phyloP scores from a whole-genome alignment of 1,140 invertebrate genomes.

The Drosophila bifasciata region DNA sequence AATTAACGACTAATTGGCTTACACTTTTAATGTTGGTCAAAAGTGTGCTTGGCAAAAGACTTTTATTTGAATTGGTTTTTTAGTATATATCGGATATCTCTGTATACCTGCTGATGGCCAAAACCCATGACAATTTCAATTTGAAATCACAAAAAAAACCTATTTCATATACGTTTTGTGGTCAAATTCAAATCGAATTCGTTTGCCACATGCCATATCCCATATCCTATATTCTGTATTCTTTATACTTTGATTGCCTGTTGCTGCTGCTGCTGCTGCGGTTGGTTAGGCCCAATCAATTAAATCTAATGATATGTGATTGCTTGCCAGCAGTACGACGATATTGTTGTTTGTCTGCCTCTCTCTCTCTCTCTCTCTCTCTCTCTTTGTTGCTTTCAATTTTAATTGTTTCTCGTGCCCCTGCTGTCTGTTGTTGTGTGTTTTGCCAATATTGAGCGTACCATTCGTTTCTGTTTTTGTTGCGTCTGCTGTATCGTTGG shows the following conservation, averaged over 20 bases:
- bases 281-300: slow-evolving; percentile 47
- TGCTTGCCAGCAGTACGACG: background rate
- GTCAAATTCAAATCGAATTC: slow-evolving; percentile 8
- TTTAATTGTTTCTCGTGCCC: slow-evolving; percentile 34
- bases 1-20: slow-evolving; percentile 57
- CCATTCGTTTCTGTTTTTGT: background rate
- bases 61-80: slow-evolving; percentile 22
- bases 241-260: slow-evolving; percentile 13
- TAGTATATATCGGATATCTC: background rate
- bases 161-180: slow-evolving; percentile 53
- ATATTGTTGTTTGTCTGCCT: slow-evolving; percentile 27
- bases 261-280: slow-evolving; percentile 41
- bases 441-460: background rate
- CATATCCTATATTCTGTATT: too few species aligned
- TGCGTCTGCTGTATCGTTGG: background rate
- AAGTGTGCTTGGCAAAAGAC: slow-evolving; percentile 10
- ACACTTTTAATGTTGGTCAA: background rate
- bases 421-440: slow-evolving; percentile 20
- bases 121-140: slow-evolving; percentile 52
- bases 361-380: too few species aligned
- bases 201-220: background rate
- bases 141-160: slow-evolving; percentile 54
- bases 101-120: slow-evolving; percentile 17
- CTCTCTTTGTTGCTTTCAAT: slow-evolving; percentile 11
- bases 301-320: slow-evolving; percentile 69